phyloP scores from a whole-genome alignment of 2,113 vertebrate genomes.

The Apus apus region DNA sequence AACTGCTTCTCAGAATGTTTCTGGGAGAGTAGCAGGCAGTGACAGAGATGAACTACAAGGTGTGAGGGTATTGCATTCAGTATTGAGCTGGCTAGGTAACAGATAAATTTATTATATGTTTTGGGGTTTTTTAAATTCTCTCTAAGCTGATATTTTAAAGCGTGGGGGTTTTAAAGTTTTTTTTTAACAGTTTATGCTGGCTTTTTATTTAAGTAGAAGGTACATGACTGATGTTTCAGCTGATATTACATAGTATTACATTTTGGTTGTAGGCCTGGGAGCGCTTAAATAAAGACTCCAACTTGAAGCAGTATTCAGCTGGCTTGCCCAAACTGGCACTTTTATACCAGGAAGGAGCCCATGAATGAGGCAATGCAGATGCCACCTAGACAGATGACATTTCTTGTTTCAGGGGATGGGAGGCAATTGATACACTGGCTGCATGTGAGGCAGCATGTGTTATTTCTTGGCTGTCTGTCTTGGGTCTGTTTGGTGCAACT shows the following conservation, averaged over 20 bases:
- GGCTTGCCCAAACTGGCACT: not conserved
- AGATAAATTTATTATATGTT: not conserved
- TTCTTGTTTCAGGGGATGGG: not conserved
- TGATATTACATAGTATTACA: not conserved
- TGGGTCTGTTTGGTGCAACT: not conserved
- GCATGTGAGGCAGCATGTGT: not conserved
- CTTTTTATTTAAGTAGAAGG: not conserved
- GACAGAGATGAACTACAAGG: not conserved
- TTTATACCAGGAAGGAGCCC: not conserved
- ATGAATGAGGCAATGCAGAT: not conserved
- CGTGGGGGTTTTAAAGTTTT: too few species aligned
- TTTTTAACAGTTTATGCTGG: not conserved
- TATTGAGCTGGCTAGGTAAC: not conserved
- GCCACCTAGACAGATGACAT: not conserved
- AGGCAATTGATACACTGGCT: not conserved
- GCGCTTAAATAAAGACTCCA: not conserved
- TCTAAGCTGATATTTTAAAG: not conserved
- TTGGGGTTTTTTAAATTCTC: not conserved
- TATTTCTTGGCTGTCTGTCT: not conserved
- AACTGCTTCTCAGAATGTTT: not conserved
- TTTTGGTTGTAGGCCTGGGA: not conserved
- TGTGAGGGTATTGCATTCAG: not conserved
- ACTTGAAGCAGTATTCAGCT: not conserved
- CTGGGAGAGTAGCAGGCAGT: not conserved
- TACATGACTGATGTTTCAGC: not conserved